Percentiles rank a stretch among this genome's conserved stretches.
phyloP scores from a whole-genome alignment of 2,113 vertebrate species.

The Hyla sarda region DNA sequence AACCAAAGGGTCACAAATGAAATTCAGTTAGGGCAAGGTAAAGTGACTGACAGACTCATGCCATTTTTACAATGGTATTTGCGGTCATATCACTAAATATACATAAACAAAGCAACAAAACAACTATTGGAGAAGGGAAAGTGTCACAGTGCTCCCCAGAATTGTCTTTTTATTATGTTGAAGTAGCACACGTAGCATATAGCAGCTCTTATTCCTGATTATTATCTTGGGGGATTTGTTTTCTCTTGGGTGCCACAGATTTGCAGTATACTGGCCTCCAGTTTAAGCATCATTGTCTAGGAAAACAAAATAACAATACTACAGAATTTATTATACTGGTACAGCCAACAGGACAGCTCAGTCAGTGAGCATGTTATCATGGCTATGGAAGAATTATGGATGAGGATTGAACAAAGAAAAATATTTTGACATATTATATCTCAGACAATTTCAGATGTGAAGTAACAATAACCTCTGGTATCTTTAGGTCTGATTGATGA shows the following conservation, averaged over 20 bases:
- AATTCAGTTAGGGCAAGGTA: too few species aligned
- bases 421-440: neutral
- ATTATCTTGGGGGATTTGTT: neutral
- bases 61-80: neutral
- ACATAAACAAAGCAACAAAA: neutral
- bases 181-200: neutral
- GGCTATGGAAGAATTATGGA: neutral
- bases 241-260: neutral
- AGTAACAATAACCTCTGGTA: neutral
- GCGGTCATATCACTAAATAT: neutral
- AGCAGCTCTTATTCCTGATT: neutral
- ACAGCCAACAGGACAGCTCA: neutral
- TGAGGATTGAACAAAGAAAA: neutral
- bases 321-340: neutral
- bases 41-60: neutral
- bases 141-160: neutral
- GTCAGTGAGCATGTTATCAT: neutral
- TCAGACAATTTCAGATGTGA: neutral
- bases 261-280: neutral
- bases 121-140: too few species aligned
- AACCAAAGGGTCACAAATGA: neutral
- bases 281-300: neutral
- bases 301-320: neutral
- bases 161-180: neutral
- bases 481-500: constrained; percentile 9